Evolutionary conservation across 2,888 invertebrate genomes (phyloP).

Genomic region (Pseudolycoriella hygida): DNA sequence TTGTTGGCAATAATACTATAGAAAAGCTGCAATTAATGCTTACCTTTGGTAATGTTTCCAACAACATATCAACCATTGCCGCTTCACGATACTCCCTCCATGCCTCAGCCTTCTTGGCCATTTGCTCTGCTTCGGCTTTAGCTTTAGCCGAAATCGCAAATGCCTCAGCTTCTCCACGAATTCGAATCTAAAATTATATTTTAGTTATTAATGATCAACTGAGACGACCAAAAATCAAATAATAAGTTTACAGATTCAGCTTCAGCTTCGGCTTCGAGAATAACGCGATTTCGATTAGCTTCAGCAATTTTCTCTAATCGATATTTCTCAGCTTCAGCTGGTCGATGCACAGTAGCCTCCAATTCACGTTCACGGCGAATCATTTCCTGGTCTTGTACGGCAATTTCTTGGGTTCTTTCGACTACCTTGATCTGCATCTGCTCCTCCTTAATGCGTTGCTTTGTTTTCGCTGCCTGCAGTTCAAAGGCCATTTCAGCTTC

Average conservation of each 20-base stretch:
- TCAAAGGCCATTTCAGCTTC: slow-evolving; percentile 90
- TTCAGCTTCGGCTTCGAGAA: slow-evolving; percentile 92
- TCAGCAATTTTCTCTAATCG: slow-evolving; percentile 86
- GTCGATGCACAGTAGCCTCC: slow-evolving; percentile 82
- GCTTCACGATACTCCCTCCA: slow-evolving; percentile 93
- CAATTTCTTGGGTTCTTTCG: slow-evolving; percentile 82
- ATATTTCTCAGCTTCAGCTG: slow-evolving; percentile 89
- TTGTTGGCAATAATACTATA: no score
- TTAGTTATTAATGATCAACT: no score
- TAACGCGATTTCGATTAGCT: slow-evolving; percentile 69
- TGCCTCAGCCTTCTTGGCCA: slow-evolving; percentile 93
- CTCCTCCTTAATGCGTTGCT: slow-evolving; percentile 89
- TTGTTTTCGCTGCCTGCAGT: slow-evolving; percentile 86
- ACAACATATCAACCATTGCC: slow-evolving; percentile 91
- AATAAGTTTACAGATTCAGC: slow-evolving; percentile 52
- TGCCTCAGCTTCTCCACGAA: slow-evolving; percentile 80
- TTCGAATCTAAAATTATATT: slow-evolving; percentile 34
- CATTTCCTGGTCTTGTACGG: slow-evolving; percentile 92
- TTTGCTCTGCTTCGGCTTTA: slow-evolving; percentile 90
- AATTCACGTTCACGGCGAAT: slow-evolving; percentile 78
- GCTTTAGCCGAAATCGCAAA: slow-evolving; percentile 89
- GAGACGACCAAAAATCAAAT: no score
- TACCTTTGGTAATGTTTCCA: slow-evolving; percentile 89
- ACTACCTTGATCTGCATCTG: slow-evolving; percentile 93
- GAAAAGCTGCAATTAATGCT: background rate